Percentiles rank a stretch among this genome's conserved stretches.
phyloP scores from a whole-genome alignment of 2,113 vertebrate genomes.

The Gracilinanus agilis region DNA sequence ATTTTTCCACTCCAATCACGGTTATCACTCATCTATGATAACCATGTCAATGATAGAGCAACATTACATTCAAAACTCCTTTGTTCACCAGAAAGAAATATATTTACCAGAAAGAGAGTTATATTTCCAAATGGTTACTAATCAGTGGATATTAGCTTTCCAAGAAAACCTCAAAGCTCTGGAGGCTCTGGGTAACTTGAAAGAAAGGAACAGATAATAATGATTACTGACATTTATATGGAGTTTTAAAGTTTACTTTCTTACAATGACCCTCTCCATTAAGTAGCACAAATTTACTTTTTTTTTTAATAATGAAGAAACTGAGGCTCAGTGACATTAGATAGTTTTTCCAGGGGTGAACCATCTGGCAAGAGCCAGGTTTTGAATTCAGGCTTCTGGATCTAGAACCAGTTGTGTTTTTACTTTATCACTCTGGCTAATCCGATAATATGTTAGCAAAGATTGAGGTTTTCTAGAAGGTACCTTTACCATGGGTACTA shows the following conservation, averaged over 20 bases:
- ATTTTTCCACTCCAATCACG: conserved; percentile 21
- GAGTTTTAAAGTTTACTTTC: not conserved
- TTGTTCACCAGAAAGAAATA: conserved; percentile 30
- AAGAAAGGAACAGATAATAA: not conserved
- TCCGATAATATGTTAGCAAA: not conserved
- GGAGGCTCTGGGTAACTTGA: conserved; percentile 31
- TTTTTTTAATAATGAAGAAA: not conserved
- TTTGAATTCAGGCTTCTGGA: not conserved
- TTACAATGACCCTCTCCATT: not conserved
- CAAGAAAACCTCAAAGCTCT: not conserved
- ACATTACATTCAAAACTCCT: conserved; percentile 10
- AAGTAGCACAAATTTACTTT: not conserved
- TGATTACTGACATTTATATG: not conserved
- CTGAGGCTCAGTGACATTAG: not conserved
- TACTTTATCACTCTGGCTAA: not conserved
- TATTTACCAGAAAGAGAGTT: not conserved
- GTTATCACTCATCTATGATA: not conserved
- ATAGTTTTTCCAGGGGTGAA: not conserved
- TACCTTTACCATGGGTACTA: not conserved
- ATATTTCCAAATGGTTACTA: not conserved
- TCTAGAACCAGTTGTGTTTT: not conserved
- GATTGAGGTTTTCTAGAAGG: not conserved
- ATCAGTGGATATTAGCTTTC: conserved; percentile 1
- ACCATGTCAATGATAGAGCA: not conserved
- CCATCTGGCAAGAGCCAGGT: not conserved